phyloP scores from a whole-genome alignment of 2,797 vertebrate species.

The Anabas testudineus region DNA sequence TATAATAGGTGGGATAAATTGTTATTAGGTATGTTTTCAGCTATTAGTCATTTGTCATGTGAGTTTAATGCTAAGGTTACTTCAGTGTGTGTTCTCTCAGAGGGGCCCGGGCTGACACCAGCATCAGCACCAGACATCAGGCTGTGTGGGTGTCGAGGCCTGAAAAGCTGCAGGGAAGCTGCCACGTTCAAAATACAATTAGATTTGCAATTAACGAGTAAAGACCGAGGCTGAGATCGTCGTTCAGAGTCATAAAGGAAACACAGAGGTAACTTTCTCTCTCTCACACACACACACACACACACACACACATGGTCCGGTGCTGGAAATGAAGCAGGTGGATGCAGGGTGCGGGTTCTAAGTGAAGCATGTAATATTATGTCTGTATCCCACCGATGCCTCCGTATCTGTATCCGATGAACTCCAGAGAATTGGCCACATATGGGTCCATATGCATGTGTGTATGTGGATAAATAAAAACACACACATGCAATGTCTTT shows the following conservation, averaged over 20 bases:
- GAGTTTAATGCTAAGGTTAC: background rate
- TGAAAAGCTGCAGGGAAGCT: background rate
- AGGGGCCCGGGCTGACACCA: background rate
- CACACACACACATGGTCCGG: background rate
- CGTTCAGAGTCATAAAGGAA: background rate
- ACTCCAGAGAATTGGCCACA: constrained; percentile 36
- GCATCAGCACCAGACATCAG: constrained; percentile 4
- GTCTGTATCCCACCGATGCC: background rate
- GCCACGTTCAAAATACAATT: background rate
- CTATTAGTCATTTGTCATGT: background rate
- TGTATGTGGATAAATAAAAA: constrained; percentile 28
- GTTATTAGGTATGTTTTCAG: background rate
- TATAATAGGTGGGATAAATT: background rate
- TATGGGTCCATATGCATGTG: constrained; percentile 8
- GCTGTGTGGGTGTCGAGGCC: background rate
- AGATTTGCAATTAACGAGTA: background rate
- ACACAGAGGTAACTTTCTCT: background rate
- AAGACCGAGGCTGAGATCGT: background rate
- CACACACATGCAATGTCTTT: constrained; percentile 57
- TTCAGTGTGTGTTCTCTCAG: too few relatives aligned
- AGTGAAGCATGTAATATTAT: background rate
- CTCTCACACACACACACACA: background rate
- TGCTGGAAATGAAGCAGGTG: constrained; percentile 5
- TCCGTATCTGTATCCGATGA: constrained; percentile 31
- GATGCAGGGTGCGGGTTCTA: constrained; percentile 1